Conservation (phyloP, 2,113 vertebrate species). For the Onychostruthus taczanowskii region DNA sequence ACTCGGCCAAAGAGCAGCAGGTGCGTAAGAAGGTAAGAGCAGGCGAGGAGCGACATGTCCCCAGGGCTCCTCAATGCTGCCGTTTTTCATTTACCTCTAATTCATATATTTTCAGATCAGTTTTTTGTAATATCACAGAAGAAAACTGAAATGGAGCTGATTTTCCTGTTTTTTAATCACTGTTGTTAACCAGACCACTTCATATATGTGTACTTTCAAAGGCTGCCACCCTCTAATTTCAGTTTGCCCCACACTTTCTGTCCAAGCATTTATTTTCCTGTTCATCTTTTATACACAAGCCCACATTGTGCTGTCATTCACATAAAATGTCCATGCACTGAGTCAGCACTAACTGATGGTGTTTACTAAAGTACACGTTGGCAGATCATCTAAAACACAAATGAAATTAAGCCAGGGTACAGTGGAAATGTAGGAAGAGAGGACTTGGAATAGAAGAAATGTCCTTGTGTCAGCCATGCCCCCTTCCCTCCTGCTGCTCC, state of each 20-base stretch:
- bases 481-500: neutral
- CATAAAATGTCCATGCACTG: neutral
- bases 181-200: neutral
- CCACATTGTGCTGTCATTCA: neutral
- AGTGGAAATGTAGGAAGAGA: neutral
- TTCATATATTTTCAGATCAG: neutral
- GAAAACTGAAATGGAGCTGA: neutral
- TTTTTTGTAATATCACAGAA: neutral
- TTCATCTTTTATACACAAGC: neutral
- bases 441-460: neutral
- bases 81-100: neutral
- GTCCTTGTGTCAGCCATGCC: neutral
- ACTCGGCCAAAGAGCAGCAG: conserved; percentile 96
- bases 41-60: neutral
- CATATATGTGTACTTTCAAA: neutral
- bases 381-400: neutral
- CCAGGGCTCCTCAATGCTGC: neutral
- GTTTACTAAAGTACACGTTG: neutral
- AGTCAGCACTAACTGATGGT: neutral
- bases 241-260: neutral
- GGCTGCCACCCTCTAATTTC: neutral
- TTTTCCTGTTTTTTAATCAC: neutral
- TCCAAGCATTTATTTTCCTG: neutral
- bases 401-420: neutral
- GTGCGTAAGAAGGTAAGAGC: conserved; percentile 93